Conservation (phyloP, 1,140 invertebrate genomes). For the Drosophila baimaii region DNA sequence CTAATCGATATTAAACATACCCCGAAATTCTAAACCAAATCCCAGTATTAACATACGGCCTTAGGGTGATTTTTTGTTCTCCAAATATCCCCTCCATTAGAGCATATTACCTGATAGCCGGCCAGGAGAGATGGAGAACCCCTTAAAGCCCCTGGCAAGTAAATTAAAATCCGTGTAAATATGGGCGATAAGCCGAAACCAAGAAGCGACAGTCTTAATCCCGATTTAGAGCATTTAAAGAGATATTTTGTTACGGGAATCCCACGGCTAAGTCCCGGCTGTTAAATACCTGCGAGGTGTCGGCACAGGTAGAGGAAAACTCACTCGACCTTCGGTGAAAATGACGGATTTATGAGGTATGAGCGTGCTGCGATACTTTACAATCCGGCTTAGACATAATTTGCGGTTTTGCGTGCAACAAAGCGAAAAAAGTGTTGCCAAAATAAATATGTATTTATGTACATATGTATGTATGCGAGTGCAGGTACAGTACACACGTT, state of each 20-base stretch:
- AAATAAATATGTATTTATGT: constrained; percentile 61
- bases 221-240: constrained; percentile 43
- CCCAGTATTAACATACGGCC: neutral
- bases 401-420: constrained; percentile 63
- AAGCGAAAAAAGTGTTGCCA: constrained; percentile 50
- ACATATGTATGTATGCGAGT: neutral
- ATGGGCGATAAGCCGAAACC: constrained; percentile 32
- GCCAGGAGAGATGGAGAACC: neutral
- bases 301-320: constrained; percentile 39
- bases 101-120: constrained; percentile 32
- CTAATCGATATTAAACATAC: constrained; percentile 14
- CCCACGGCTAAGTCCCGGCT: constrained; percentile 5
- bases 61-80: neutral
- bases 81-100: neutral
- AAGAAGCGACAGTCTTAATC: constrained; percentile 25
- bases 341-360: constrained; percentile 72
- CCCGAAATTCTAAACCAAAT: constrained; percentile 9
- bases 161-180: constrained; percentile 71
- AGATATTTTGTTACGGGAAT: constrained; percentile 17
- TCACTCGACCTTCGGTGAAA: constrained; percentile 41
- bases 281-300: constrained; percentile 23
- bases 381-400: constrained; percentile 63
- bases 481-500: constrained; percentile 24
- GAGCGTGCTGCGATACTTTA: constrained; percentile 57
- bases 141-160: constrained; percentile 27